These are phyloP conservation scores for Microchirus variegatus DNA, from an alignment of 2,797 vertebrate genomes.

Conservation along the genomic window DNA sequence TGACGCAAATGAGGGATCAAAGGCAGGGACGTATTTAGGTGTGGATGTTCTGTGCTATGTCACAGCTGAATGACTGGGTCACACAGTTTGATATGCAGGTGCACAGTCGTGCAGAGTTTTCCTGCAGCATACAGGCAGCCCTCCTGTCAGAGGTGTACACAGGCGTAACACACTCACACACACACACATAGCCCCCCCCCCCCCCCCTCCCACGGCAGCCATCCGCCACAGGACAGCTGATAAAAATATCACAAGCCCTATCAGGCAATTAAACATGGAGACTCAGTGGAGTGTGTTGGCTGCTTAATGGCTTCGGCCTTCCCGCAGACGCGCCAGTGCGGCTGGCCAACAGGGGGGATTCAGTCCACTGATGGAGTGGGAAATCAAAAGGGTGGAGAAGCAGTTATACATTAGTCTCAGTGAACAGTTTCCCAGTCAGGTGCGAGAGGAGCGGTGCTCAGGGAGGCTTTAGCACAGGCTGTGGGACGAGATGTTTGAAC, in stretches of 20 bases:
- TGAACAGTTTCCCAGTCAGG: conserved; percentile 38
- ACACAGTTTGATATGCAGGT: conserved; percentile 76
- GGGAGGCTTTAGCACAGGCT: neutral
- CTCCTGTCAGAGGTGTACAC: conserved; percentile 70
- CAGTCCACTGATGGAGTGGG: conserved; percentile 50
- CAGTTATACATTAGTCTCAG: conserved; percentile 38
- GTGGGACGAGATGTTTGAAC: too few species aligned
- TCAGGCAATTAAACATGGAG: conserved; percentile 79
- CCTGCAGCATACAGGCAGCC: conserved; percentile 66
- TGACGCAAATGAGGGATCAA: conserved; percentile 38
- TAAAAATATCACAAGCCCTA: conserved; percentile 80
- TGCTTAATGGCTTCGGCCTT: conserved; percentile 62
- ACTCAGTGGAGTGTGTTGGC: conserved; percentile 59
- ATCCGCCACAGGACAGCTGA: conserved; percentile 65
- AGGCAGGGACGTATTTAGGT: conserved; percentile 42
- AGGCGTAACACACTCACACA: conserved; percentile 66
- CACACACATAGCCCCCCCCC: conserved; percentile 31
- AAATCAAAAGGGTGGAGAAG: conserved; percentile 58
- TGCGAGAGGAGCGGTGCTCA: neutral
- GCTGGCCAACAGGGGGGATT: conserved; percentile 48
- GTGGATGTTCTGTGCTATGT: conserved; percentile 54
- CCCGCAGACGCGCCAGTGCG: conserved; percentile 49
- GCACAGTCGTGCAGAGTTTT: conserved; percentile 65
- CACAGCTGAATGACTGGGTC: conserved; percentile 61
- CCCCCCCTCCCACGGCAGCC: conserved; percentile 49